Conservation (phyloP, 2,888 invertebrate genomes). For the Ashinkailepas kermadecensis region DNA sequence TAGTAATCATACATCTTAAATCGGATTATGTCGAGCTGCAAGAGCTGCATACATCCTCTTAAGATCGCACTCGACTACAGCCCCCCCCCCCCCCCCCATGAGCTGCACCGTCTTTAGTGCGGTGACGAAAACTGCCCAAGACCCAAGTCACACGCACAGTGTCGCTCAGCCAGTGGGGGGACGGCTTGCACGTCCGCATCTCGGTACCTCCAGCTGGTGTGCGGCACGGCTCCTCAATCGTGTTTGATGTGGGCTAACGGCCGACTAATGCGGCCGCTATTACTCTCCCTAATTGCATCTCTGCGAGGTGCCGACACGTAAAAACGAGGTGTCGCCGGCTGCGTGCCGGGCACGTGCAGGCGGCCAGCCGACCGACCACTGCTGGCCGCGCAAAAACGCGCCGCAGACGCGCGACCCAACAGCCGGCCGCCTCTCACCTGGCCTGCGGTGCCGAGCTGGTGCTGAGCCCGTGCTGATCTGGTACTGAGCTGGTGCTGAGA, state of each 20-base stretch:
- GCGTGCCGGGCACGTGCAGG: not conserved
- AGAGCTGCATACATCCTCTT: too few relatives aligned
- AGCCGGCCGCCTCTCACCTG: not conserved
- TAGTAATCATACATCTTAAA: too few relatives aligned
- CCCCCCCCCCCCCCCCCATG: too few relatives aligned
- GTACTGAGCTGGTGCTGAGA: not conserved
- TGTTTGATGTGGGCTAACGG: not conserved
- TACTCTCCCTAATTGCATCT: not conserved
- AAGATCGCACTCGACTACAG: too few relatives aligned
- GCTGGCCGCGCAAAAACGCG: not conserved
- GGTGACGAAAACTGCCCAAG: too few relatives aligned
- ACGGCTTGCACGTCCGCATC: too few relatives aligned
- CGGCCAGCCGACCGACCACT: not conserved
- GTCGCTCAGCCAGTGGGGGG: too few relatives aligned
- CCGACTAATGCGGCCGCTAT: not conserved
- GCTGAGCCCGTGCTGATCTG: not conserved
- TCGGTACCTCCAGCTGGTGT: too few relatives aligned
- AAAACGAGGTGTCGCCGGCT: not conserved
- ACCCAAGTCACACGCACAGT: too few relatives aligned
- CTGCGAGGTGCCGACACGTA: not conserved
- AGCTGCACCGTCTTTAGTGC: too few relatives aligned
- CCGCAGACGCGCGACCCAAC: not conserved
- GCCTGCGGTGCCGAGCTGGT: not conserved
- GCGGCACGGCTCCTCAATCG: too few relatives aligned
- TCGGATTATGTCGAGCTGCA: too few relatives aligned